Evolutionary conservation across 2,113 vertebrate species (phyloP), one percentile per base, ranked within the genome.

Genomic region (Elaphurus davidianus): DNA sequence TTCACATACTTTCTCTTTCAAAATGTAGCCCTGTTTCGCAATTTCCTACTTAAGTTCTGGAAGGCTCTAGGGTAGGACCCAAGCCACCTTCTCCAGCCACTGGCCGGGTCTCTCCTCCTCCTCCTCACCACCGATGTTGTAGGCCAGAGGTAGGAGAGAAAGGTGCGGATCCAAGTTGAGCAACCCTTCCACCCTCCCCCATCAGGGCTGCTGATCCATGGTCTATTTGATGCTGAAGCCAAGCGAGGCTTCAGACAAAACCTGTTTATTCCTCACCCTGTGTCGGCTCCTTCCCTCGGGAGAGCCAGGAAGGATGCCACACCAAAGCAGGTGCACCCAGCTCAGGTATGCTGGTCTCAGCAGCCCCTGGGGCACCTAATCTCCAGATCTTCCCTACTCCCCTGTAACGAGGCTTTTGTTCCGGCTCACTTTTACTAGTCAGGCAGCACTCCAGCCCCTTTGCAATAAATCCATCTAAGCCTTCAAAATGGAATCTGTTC

Each of bases 1-100:
- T 97, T 98, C 95, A 98, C 97, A 98, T 98, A 98, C 95, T 98
- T 98, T 98, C 98, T 98, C 98, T 98, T 98, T 98, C 96, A 98
- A 98, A 98, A 97, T 93, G 93, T 93, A 97, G 81, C 55, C 52
- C n/a, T 87, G 90, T 98, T 98, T 98, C 90, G 96, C 98, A 98
- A 98, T 94, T 98, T 98, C 98, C 98, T 98, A 96, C 98, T 98
- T 97, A 98, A 98, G 90, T 94, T 96, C 97, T 98, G 97, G 97
- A 98, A 98, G 90, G 50, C 98, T 97, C 91, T 82, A 88, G 96
- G 90, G 87, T 52, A 97, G 91, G 94, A 97, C 94, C 96, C 96
- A 92, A 98, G 86, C 79, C 94, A 98, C 98, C 98, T 97, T 96
- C 83, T 94, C 57, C 17, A 96, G 90, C 54, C 84, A 76, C 40